Evolutionary conservation across 2,888 invertebrate species (phyloP), one percentile per base, ranked within the genome.

Genomic region (Bembecia ichneumoniformis): DNA sequence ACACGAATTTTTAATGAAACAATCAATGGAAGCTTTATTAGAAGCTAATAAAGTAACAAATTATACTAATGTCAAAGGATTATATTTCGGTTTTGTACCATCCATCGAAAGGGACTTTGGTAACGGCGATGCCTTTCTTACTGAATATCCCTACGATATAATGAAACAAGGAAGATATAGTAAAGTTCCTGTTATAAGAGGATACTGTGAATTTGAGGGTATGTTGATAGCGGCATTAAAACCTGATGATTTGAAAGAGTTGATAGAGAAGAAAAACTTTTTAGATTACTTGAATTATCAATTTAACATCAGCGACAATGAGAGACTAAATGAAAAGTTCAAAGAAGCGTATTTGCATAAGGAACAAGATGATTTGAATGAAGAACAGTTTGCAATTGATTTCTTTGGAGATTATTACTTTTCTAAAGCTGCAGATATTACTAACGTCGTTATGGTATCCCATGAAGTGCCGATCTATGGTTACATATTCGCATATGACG

Each of bases 401-500:
- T 75, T 89, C 47, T 74, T 88, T 44, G 76, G 81, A 3, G 91
- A 91, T 55, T 76, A 79, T 0, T 79, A 81, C 56, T 87, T 89
- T 52, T 56, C 77, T 1, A 75, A 79, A 4, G 83, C 86, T 0
- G 61, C 78, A 35, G 73, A 74, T 52, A 67, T 74, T 5, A 63
- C 82, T n/a, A 66, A 78, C 1, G 64, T 59, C 43, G 57, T 79
- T 20, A 77, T 82, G 40, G 68, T 78, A 1, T 77, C 77, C 54
- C 60, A 71, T 35, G 75, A 66, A 47, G 62, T 84, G 1, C 82
- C 89, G 0, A 79, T 89, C 0, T 91, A 88, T 58, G 83, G 90
- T 7, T 91, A 90, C 56, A 83, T 88, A 50, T 91, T 91, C 61
- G 74, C 88, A 1, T 90, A 90, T 52, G 83, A 87, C 43, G 90